phyloP scores from a whole-genome alignment of 2,113 vertebrate species.

The Callospermophilus lateralis region DNA sequence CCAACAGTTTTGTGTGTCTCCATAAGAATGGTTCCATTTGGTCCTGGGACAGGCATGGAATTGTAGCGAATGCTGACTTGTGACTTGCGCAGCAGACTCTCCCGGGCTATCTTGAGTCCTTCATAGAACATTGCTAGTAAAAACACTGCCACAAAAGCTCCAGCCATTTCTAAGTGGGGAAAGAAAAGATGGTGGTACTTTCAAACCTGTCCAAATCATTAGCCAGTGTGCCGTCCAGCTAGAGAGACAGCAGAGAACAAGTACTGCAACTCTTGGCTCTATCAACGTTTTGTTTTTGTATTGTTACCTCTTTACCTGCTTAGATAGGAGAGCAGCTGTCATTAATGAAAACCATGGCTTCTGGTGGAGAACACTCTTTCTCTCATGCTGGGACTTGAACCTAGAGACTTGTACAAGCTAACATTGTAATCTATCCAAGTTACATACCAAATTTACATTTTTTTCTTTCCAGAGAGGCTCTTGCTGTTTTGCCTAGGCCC shows the following conservation, averaged over 20 bases:
- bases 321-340: neutral
- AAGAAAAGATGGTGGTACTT: constrained; percentile 20
- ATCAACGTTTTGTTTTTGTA: neutral
- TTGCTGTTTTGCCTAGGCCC: neutral
- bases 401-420: neutral
- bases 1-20: constrained; percentile 99
- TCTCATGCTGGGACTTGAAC: neutral
- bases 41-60: constrained; percentile 97
- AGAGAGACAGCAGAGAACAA: constrained; percentile 18
- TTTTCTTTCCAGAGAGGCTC: neutral
- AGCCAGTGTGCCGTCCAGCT: neutral
- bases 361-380: neutral
- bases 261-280: neutral
- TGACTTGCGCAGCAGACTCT: constrained; percentile 95
- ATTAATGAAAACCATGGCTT: neutral
- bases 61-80: constrained; percentile 99
- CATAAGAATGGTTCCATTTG: constrained; percentile 96
- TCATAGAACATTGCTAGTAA: constrained; percentile 96
- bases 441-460: neutral
- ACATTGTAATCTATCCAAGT: neutral
- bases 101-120: constrained; percentile 97
- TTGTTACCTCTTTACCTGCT: neutral
- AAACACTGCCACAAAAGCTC: constrained; percentile 96
- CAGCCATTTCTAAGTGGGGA: constrained; percentile 94
- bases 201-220: constrained; percentile 37